A percentile compares a stretch with the other conserved stretches of the same genome.
phyloP scores from a whole-genome alignment of 2,888 invertebrate species.

The Drosophila atroscutellata region DNA sequence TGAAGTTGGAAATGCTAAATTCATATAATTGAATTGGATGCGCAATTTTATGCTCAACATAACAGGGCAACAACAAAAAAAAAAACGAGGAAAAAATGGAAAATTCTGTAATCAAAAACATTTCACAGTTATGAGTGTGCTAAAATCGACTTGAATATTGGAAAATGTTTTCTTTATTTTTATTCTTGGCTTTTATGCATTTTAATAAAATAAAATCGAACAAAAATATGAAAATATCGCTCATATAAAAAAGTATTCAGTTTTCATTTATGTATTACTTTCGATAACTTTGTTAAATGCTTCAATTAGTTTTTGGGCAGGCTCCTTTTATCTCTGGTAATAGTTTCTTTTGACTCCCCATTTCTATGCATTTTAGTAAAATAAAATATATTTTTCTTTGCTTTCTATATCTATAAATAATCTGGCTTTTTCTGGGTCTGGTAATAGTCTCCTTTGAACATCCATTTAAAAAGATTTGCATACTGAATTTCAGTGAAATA shows the following conservation, averaged over 20 bases:
- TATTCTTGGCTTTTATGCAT: neutral
- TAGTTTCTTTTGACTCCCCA: neutral
- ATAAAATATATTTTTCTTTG: neutral
- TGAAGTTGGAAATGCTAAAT: constrained; percentile 35
- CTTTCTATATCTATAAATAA: neutral
- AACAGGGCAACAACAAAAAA: neutral
- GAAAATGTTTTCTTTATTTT: neutral
- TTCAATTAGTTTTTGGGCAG: neutral
- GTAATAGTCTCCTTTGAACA: neutral
- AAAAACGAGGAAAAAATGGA: neutral
- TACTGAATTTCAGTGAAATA: constrained; percentile 38
- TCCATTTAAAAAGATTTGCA: constrained; percentile 40
- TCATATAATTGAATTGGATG: constrained; percentile 33
- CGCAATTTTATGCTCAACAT: constrained; percentile 7
- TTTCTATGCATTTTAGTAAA: neutral
- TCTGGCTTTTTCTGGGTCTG: neutral
- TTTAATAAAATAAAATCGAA: neutral
- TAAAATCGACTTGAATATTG: neutral
- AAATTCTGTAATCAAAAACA: neutral
- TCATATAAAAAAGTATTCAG: neutral
- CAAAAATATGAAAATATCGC: neutral
- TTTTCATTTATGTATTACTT: neutral
- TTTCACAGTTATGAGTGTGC: neutral
- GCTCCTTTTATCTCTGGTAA: neutral
- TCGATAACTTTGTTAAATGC: neutral